Percentiles rank a stretch among this genome's conserved stretches.
These are phyloP conservation scores for Drosophila basisetae DNA, from an alignment of 2,888 invertebrate genomes.

Conservation along the genomic window DNA sequence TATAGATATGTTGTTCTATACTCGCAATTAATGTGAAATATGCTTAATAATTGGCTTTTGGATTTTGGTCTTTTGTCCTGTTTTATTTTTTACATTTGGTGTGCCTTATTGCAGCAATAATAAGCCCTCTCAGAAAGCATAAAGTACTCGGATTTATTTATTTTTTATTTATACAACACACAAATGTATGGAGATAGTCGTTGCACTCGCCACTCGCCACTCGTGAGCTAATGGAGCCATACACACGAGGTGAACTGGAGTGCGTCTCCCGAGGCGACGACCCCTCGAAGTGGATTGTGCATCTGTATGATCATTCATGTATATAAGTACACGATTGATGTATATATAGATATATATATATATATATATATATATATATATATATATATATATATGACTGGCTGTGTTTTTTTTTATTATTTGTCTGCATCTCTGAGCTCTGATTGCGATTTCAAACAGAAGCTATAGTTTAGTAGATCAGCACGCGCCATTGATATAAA, in stretches of 20 bases:
- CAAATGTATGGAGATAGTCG: constrained; percentile 17
- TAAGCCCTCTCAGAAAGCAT: neutral
- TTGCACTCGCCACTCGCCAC: constrained; percentile 30
- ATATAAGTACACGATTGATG: neutral
- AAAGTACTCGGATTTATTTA: constrained; percentile 13
- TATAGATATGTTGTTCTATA: neutral
- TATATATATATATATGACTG: neutral
- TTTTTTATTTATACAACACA: constrained; percentile 5
- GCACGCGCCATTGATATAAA: neutral
- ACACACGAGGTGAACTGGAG: constrained; percentile 29
- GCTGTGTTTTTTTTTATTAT: neutral
- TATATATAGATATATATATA: neutral
- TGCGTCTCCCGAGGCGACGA: constrained; percentile 32
- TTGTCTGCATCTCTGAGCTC: neutral
- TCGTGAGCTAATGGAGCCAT: constrained; percentile 15
- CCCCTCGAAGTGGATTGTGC: constrained; percentile 16
- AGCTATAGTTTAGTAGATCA: neutral
- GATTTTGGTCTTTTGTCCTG: constrained; percentile 12
- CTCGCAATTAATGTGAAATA: neutral
- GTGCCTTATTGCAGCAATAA: constrained; percentile 1
- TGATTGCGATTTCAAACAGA: neutral
- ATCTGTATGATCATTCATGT: neutral
- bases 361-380: neutral
- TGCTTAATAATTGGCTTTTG: neutral
- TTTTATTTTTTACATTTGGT: neutral